Base-by-base conservation (phyloP, 2,888 invertebrate genomes). In the Aspidiotus rigidus region DNA sequence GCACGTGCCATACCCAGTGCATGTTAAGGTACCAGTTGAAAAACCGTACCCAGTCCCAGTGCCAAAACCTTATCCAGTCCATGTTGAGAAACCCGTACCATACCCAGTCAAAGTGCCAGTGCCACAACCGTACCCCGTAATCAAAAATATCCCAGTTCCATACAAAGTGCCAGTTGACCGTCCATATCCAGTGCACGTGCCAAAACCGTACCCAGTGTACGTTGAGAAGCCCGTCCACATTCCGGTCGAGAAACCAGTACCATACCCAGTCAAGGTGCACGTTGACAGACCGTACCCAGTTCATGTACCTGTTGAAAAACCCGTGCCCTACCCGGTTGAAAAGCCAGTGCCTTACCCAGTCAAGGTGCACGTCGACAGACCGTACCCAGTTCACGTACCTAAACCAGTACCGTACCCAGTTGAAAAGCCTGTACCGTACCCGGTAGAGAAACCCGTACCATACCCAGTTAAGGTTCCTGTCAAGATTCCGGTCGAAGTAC, bases 121-220 rank as follows among this genome's bases (percentile, higher is more conserved):
- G 11, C 74, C 73, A 0, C 66, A 71, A 59, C 74, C 74, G 11
- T 74, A 74, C 72, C 73, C 73, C 28, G 74, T 87, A 69, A 87
- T 87, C 75, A 86, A 85, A 75, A 86, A 84, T 73, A 85, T 88
- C 11, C 88, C 88, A 5, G 86, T 86, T 78, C 85, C 86, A 2
- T 86, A 88, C 7, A 87, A 88, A 76, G 87, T 74, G 8, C 73
- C 73, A 15, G 74, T 74, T 41, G 73, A 74, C 69, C 57, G 74
- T 28, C 74, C 74, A 9, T 73, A 73, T 64, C 74, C 74, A 9
- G 73, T 74, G 28, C 73, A 86, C 73, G 83, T 88, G 2, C 86
- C 87, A 75, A 87, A 84, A 76, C 88, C 87, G 7, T 87, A 87
- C 81, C 87, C 87, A 74, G 86, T 88, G 7, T 85, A 86, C 77